Percentiles rank a stretch among this genome's conserved stretches.
Evolutionary conservation across 2,888 invertebrate species (phyloP).

Genomic region (Napeogenes sylphis): DNA sequence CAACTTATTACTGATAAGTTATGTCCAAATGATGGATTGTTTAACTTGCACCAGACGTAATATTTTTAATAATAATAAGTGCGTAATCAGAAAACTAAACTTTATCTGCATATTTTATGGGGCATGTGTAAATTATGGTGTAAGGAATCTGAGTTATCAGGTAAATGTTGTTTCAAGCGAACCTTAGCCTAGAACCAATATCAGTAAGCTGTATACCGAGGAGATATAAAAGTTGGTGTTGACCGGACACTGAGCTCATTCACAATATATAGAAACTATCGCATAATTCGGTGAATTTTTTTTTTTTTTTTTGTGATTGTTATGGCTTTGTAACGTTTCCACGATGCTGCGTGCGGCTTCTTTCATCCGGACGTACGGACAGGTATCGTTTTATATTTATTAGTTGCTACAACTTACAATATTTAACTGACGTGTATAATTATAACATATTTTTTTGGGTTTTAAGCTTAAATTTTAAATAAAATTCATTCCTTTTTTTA

Average conservation of each 20-base stretch:
- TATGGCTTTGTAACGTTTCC: constrained; percentile 28
- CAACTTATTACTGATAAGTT: no score
- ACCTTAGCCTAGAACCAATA: constrained; percentile 56
- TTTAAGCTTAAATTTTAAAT: no score
- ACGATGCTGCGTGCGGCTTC: constrained; percentile 69
- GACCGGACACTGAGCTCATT: constrained; percentile 35
- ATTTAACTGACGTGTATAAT: background rate
- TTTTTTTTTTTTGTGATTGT: background rate
- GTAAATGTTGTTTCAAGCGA: constrained; percentile 55
- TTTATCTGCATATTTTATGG: constrained; percentile 54
- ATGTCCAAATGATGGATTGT: no score
- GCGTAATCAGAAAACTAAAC: constrained; percentile 41
- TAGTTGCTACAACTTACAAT: no score
- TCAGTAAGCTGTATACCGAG: constrained; percentile 44
- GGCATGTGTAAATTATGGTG: constrained; percentile 50
- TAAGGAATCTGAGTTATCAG: constrained; percentile 50
- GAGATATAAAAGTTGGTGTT: constrained; percentile 49
- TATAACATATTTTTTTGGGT: background rate
- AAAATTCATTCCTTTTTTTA: no score
- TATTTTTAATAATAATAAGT: no score
- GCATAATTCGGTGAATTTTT: background rate
- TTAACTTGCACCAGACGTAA: no score
- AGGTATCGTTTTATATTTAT: constrained; percentile 38
- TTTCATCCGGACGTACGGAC: constrained; percentile 64
- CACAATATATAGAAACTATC: background rate